These are phyloP conservation scores for Amphimallon solstitiale DNA, from an alignment of 2,888 invertebrate species.

Conservation along the genomic window DNA sequence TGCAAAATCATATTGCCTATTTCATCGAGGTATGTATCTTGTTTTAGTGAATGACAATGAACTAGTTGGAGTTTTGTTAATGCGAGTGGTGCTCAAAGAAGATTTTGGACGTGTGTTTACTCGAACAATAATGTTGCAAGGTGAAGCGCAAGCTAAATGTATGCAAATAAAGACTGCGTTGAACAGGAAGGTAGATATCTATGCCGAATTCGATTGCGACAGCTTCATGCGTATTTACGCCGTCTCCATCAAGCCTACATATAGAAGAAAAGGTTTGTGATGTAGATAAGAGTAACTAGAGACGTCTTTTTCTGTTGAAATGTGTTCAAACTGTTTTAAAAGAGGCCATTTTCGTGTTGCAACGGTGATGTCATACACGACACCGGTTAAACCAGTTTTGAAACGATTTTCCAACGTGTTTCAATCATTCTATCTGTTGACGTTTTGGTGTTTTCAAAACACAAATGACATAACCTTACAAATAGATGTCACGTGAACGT, in stretches of 20 bases:
- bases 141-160: conserved; percentile 55
- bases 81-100: conserved; percentile 53
- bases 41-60: conserved; percentile 22
- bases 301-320: too few relatives aligned
- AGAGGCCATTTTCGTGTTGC: too few relatives aligned
- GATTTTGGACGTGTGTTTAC: conserved; percentile 57
- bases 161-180: conserved; percentile 52
- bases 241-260: conserved; percentile 55
- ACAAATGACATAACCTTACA: too few relatives aligned
- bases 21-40: background rate
- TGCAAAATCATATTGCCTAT: too few relatives aligned
- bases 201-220: conserved; percentile 54
- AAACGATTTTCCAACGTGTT: too few relatives aligned
- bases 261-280: conserved; percentile 53
- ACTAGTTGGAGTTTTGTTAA: conserved; percentile 56
- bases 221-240: conserved; percentile 55
- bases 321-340: too few relatives aligned
- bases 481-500: too few relatives aligned
- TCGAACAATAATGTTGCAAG: conserved; percentile 54
- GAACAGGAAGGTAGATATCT: conserved; percentile 57
- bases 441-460: too few relatives aligned
- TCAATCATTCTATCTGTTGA: too few relatives aligned
- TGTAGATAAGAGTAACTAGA: too few relatives aligned
- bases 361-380: too few relatives aligned
- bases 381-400: too few relatives aligned